Evolutionary conservation across 1,140 invertebrate species (phyloP), one percentile per base, ranked within the genome.

Genomic region (Archivesica marissinica): DNA sequence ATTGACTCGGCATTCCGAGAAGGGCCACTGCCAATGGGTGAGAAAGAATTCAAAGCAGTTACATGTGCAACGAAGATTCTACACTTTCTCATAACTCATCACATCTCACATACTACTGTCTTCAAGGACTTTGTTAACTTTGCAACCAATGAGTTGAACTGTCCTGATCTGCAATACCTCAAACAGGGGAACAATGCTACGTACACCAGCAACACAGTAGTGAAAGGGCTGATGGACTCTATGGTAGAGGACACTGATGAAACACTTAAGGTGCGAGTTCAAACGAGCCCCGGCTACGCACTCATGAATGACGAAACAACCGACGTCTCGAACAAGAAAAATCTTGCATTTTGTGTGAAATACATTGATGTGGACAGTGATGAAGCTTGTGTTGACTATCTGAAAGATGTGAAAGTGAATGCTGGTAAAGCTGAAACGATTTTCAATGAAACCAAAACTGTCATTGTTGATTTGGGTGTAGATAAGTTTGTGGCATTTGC

Each of bases 401-500:
- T 72, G 38, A 41, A 72, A 47, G 68, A 72, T 72, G 68, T 72
- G 3, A 13, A 47, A 25, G 38, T 72, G 15, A 15, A 44, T 72
- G 68, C 39, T 72, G 68, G 38, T 13, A 72, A 72, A 23, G 68
- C 68, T 4, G 68, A 72, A 39, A 72, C 35, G 44, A 72, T 66
- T 47, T 72, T 23, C 28, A 44, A 72, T 23, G 25, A 72, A 47
- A 72, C 68, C 17, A 41, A 72, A 28, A 2, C 33, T 41, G 15
- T 41, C 15, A 72, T 44, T 41, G 25, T 41, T 25, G 28, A 72
- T 39, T 3, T 23, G 15, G 15, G 3, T 72, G 68, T 72, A 23
- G 44, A 44, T 72, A 72, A 72, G 15, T 72, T 72, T 72, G 68
- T 72, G 17, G 33, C 68, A 39, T 72, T 72, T 28, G 68, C 15